Percentiles rank a stretch among this genome's conserved stretches.
These are phyloP conservation scores for Pristionchus arcanus DNA, from an alignment of 2,888 invertebrate genomes.

Conservation along the genomic window DNA sequence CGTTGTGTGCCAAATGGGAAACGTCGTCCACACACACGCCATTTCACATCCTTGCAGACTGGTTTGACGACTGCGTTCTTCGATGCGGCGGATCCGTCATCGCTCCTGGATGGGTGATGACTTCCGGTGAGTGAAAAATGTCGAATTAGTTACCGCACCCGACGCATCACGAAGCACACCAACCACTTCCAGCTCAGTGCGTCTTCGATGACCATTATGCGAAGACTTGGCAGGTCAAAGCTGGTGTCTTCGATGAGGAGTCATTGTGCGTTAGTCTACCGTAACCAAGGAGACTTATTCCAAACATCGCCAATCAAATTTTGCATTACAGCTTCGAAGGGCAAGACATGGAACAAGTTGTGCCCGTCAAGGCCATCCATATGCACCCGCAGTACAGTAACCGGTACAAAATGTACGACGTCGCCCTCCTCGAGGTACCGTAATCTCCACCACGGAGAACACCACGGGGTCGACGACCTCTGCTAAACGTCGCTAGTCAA, in stretches of 20 bases:
- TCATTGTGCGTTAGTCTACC: neutral
- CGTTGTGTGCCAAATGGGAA: neutral
- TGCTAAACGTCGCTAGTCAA: neutral
- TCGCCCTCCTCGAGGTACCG: constrained; percentile 59
- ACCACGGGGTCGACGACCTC: neutral
- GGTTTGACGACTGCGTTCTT: constrained; percentile 42
- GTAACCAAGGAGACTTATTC: neutral
- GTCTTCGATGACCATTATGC: constrained; percentile 57
- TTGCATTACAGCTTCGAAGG: neutral
- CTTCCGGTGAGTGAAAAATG: constrained; percentile 54
- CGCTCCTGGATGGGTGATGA: constrained; percentile 58
- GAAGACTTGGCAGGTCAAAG: constrained; percentile 58
- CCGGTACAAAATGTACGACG: constrained; percentile 45
- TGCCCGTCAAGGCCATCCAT: constrained; percentile 56
- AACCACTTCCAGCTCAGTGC: constrained; percentile 55
- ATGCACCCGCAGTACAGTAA: constrained; percentile 60
- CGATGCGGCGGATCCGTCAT: constrained; percentile 62
- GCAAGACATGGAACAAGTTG: constrained; percentile 55
- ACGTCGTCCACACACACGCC: neutral
- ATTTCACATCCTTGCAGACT: neutral
- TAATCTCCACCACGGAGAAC: neutral
- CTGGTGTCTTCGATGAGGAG: constrained; percentile 60
- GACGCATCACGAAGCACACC: neutral
- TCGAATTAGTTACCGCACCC: neutral
- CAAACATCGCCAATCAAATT: neutral